phyloP scores from a whole-genome alignment of 2,113 vertebrate species.

The Thryonomys swinderianus region DNA sequence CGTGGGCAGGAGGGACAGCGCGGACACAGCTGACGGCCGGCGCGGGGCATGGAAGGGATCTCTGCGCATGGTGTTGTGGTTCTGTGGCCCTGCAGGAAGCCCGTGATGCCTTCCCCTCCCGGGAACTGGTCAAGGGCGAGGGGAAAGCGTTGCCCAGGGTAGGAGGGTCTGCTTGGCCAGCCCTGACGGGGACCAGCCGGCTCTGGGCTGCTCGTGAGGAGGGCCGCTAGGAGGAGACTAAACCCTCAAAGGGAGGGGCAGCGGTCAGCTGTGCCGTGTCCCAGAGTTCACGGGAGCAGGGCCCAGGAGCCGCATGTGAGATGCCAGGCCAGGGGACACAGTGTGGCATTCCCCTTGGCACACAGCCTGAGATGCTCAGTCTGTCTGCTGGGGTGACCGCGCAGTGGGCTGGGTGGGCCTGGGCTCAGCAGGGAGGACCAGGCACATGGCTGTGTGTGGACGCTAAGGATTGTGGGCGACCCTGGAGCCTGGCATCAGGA shows the following conservation, averaged over 20 bases:
- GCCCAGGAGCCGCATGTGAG: no score
- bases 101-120: no score
- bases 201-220: neutral
- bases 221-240: accelerated
- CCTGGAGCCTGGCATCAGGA: neutral
- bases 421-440: neutral
- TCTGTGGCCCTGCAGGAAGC: neutral
- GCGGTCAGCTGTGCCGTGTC: accelerated
- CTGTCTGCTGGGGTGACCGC: neutral
- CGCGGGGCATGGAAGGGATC: neutral
- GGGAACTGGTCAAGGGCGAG: neutral
- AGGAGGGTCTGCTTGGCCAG: neutral
- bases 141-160: no score
- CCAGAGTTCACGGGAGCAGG: neutral
- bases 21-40: neutral
- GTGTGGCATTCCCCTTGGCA: neutral
- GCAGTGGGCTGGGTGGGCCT: neutral
- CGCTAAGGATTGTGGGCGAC: neutral
- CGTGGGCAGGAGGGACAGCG: neutral
- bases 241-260: neutral
- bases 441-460: neutral
- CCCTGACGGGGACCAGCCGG: accelerated
- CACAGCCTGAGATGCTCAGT: neutral
- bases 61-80: accelerated
- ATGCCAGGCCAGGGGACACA: no score